Percentiles rank a stretch among this genome's conserved stretches.
phyloP scores from a whole-genome alignment of 2,797 vertebrate species.

The Anguilla pacifica region DNA sequence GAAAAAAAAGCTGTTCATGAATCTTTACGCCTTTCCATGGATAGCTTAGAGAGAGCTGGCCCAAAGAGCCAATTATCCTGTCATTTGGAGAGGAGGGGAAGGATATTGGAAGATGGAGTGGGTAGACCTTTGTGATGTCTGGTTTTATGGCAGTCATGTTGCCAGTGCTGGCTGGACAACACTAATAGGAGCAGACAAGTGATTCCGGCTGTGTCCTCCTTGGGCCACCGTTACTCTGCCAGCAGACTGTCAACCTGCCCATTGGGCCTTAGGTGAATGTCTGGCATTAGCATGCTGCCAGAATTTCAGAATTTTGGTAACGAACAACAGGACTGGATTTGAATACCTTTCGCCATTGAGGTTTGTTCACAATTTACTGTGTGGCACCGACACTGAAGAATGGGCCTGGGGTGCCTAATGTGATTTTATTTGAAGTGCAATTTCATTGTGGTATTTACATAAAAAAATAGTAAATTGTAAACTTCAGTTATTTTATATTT shows the following conservation, averaged over 20 bases:
- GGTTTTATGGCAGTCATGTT: not conserved
- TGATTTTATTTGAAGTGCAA: no score
- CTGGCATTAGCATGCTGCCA: not conserved
- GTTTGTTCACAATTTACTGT: no score
- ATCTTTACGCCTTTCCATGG: not conserved
- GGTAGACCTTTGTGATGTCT: conserved; percentile 18
- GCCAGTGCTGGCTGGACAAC: not conserved
- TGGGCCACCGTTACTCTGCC: conserved; percentile 6
- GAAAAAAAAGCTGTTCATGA: not conserved
- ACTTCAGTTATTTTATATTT: no score
- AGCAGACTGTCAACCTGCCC: not conserved
- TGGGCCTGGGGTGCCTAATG: no score
- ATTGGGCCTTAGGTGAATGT: not conserved
- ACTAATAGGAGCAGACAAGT: conserved; percentile 3
- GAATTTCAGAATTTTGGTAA: not conserved
- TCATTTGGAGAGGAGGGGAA: not conserved
- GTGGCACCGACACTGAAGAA: no score
- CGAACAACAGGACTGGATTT: not conserved
- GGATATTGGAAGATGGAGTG: not conserved
- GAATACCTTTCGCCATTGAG: no score
- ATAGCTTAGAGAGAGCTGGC: not conserved
- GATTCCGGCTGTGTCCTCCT: not conserved
- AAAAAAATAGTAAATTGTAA: no score
- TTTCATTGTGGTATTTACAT: no score
- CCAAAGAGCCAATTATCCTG: not conserved